These are phyloP conservation scores for Otolemur crassicaudatus DNA, from an alignment of 2,797 vertebrate genomes.

Conservation along the genomic window DNA sequence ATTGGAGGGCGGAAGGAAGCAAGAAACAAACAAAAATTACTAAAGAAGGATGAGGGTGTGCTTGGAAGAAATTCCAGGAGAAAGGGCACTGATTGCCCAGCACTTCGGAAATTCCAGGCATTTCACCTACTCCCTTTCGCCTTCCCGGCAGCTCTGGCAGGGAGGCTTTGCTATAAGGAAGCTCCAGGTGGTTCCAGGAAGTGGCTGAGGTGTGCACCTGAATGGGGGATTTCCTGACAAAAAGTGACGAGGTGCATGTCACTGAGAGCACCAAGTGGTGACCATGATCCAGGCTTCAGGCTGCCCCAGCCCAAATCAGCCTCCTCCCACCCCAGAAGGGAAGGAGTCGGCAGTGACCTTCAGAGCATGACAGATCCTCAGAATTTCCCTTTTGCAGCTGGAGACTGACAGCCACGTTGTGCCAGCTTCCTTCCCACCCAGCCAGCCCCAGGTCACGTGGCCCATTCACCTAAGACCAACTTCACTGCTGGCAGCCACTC, in stretches of 20 bases:
- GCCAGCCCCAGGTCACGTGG: neutral
- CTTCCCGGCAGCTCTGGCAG: neutral
- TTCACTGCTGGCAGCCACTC: neutral
- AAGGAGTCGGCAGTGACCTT: neutral
- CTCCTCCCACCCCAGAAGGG: neutral
- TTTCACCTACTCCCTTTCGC: neutral
- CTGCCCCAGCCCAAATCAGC: fast-evolving
- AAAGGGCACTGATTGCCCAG: neutral
- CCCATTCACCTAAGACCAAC: neutral
- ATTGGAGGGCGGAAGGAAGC: neutral
- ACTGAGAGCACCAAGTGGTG: neutral
- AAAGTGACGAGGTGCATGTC: neutral
- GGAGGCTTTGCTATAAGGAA: neutral
- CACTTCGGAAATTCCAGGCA: neutral
- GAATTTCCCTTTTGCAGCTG: neutral
- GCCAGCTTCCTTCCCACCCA: neutral
- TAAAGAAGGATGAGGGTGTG: neutral
- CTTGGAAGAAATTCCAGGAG: neutral
- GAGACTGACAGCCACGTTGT: neutral
- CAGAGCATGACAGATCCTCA: neutral
- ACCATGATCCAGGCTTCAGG: neutral
- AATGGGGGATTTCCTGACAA: neutral
- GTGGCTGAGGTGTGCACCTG: neutral
- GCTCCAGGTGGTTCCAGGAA: neutral
- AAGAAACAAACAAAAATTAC: neutral